phyloP scores from a whole-genome alignment of 1,140 invertebrate species.

The Drosophila orena region DNA sequence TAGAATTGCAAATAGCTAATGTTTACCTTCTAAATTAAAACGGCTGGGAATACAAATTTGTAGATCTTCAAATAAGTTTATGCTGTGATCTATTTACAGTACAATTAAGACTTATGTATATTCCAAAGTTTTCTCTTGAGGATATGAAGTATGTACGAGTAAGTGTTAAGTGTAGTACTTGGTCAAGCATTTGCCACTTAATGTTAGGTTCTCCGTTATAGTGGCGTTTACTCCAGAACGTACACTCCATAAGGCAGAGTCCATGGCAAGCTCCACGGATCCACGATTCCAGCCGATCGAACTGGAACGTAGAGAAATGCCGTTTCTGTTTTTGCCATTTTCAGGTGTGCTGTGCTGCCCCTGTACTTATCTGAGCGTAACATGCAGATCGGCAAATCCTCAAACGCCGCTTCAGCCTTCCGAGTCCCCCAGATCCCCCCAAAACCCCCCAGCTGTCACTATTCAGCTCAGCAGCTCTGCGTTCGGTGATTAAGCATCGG shows the following conservation, averaged over 20 bases:
- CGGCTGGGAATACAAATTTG: neutral
- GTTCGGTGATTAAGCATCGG: conserved; percentile 40
- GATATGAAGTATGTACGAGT: neutral
- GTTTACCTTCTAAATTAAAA: conserved; percentile 6
- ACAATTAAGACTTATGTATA: no score
- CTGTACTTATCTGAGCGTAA: conserved; percentile 57
- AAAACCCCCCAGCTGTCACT: neutral
- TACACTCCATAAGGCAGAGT: conserved; percentile 9
- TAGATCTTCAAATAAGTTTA: neutral
- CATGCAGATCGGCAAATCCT: conserved; percentile 37
- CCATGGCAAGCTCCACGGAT: conserved; percentile 17
- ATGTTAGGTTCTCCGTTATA: neutral
- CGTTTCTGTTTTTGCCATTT: conserved; percentile 38
- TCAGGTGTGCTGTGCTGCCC: conserved; percentile 34
- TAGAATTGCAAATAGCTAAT: conserved; percentile 10
- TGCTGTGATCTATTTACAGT: neutral
- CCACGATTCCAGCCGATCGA: conserved; percentile 36
- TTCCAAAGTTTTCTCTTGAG: neutral
- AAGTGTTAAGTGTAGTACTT: neutral
- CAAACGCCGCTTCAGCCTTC: conserved; percentile 23
- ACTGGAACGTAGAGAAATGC: conserved; percentile 34
- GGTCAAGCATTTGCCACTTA: neutral
- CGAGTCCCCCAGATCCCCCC: neutral
- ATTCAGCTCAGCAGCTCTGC: conserved; percentile 2
- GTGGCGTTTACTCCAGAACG: conserved; percentile 3